Evolutionary conservation across 2,113 vertebrate genomes (phyloP).

Genomic region (Dendrocopos noguchii): DNA sequence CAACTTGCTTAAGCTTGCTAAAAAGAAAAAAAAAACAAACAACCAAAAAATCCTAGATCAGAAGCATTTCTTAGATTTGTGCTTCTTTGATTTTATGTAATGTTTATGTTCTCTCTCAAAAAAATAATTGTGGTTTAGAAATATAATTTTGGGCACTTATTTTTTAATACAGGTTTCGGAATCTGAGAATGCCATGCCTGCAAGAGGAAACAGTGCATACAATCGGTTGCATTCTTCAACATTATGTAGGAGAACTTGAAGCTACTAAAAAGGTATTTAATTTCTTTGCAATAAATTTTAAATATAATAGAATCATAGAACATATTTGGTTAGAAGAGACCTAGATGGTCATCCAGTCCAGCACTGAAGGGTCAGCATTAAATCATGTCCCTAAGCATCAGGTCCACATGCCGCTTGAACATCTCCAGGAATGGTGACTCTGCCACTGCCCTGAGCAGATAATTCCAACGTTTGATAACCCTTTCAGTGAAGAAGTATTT

Average conservation of each 20-base stretch:
- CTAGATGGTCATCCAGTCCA: too few species aligned
- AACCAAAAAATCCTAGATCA: not conserved
- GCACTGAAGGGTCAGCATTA: too few species aligned
- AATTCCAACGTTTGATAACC: too few species aligned
- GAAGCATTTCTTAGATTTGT: not conserved
- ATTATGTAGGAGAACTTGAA: conserved; percentile 80
- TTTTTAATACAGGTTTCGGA: conserved; percentile 82
- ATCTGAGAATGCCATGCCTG: conserved; percentile 82
- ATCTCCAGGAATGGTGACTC: too few species aligned
- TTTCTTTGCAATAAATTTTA: not conserved
- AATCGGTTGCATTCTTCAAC: conserved; percentile 77
- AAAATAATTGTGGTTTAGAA: not conserved
- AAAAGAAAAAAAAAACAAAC: not conserved
- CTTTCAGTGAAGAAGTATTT: too few species aligned
- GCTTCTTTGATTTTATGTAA: not conserved
- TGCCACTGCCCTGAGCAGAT: too few species aligned
- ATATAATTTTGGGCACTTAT: not conserved
- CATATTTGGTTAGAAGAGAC: too few species aligned
- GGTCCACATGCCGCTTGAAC: too few species aligned
- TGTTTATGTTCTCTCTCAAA: not conserved
- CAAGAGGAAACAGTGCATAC: conserved; percentile 68
- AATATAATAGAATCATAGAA: not conserved
- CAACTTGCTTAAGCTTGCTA: not conserved
- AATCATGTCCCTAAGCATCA: too few species aligned
- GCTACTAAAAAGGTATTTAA: conserved; percentile 76